phyloP scores from a whole-genome alignment of 2,113 vertebrate genomes.

The Aphyosemion australe region DNA sequence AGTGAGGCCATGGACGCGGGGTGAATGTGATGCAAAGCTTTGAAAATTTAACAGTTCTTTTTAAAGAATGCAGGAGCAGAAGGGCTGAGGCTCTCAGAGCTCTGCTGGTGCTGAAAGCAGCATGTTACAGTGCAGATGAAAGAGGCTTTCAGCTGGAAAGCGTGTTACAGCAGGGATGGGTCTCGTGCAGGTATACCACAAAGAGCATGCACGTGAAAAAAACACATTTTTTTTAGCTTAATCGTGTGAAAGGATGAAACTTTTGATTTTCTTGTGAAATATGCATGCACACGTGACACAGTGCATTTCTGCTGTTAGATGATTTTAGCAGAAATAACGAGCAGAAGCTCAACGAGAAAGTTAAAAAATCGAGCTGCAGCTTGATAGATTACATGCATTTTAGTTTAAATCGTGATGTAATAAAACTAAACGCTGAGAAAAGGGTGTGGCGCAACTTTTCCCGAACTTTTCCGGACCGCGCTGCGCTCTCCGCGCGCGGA shows the following conservation, averaged over 20 bases:
- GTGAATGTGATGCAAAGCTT: conserved; percentile 39
- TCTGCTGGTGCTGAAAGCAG: conserved; percentile 18
- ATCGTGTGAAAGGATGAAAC: not conserved
- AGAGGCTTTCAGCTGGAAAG: not conserved
- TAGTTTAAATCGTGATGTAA: too few species aligned
- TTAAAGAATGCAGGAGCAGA: conserved; percentile 17
- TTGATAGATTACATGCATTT: too few species aligned
- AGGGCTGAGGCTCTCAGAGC: conserved; percentile 12
- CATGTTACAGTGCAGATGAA: conserved; percentile 6
- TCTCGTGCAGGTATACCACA: too few species aligned
- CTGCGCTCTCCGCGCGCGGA: not conserved
- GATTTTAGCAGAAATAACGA: not conserved
- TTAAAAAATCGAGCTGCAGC: too few species aligned
- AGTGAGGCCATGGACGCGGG: conserved; percentile 30
- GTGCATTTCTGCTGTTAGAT: not conserved
- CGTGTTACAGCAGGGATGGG: too few species aligned
- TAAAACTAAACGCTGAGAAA: not conserved
- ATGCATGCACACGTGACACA: not conserved
- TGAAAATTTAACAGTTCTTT: conserved; percentile 41
- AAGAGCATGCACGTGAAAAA: too few species aligned
- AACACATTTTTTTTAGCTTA: not conserved
- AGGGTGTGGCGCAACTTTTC: conserved; percentile 64
- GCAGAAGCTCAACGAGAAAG: too few species aligned
- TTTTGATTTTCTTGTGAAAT: not conserved
- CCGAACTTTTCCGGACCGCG: conserved; percentile 41